Evolutionary conservation across 2,113 vertebrate species (phyloP), one percentile per base, ranked within the genome.

Genomic region (Naja naja): DNA sequence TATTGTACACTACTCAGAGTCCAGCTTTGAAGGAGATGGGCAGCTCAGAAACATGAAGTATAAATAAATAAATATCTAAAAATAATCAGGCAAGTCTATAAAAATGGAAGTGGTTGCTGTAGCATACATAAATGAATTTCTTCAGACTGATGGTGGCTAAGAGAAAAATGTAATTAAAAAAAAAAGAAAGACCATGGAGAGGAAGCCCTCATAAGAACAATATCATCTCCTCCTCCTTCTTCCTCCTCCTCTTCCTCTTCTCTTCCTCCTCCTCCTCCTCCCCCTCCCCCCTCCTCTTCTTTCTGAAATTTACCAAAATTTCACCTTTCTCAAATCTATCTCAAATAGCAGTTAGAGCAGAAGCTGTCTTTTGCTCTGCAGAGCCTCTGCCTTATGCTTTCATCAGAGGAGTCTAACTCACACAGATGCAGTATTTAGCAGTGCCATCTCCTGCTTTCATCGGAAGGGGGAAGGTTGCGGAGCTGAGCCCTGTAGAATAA

Each of bases 341-440:
- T 99, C 98, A 99, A 98, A 99, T 98, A 52, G 98, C 98, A 98
- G 98, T 98, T 99, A 98, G 98, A 99, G 98, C 98, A 98, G 97
- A 98, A 99, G 98, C 99, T 99, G 98, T 98, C 98, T 99, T 99
- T 98, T 99, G 98, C 98, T 99, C 99, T 98, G 98, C 98, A 88
- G 98, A 98, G 98, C 98, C 98, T 98, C 98, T 98, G 98, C 98
- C 98, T 99, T 99, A 98, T 98, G 98, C 99, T 99, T 99, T 98
- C 99, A 99, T 99, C 99, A 99, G 98, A 99, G 98, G 97, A 98
- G 98, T 98, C 98, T 98, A 99, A 99, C 98, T 99, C 98, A 99
- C 99, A 99, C 99, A 99, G 99, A 99, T 99, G 99, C 99, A 99
- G 99, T 99, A 99, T 98, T 99, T 99, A 99, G 99, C 99, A 99